Evolutionary conservation across 2,888 invertebrate species (phyloP), one percentile per base, ranked within the genome.

Genomic region (Drosophila rellima): DNA sequence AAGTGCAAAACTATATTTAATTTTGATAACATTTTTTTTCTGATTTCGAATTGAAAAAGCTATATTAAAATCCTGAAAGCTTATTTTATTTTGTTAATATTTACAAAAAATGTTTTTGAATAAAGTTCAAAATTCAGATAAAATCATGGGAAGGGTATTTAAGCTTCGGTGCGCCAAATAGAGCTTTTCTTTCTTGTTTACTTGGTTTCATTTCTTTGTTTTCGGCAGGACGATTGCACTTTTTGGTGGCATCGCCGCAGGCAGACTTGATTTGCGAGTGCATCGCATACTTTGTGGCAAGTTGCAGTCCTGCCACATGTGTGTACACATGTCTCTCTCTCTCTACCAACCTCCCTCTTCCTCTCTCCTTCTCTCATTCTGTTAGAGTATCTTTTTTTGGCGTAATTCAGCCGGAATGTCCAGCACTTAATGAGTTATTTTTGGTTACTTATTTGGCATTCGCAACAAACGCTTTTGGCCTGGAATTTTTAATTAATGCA

Each of bases 181-280:
- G 6, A 10, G 10, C 15, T 13, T 17, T 13, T 40, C 6, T 37
- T 11, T 33, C 17, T 18, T 56, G 33, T 26, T 17, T 60, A 48
- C 60, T 55, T 67, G 44, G 44, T 47, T 52, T 56, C 50, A 47
- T 45, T 20, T 29, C 18, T 50, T 65, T 65, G 37, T 51, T 67
- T 65, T 51, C 17, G 45, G 33, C 33, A 48, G 70, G 68, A 42
- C 69, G 39, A 84, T 78, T 90, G 90, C 90, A 89, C 72, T 88
- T 84, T 80, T 79, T 75, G 52, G 78, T 69, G 75, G 65, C 64
- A 66, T 84, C 76, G 88, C 91, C 91, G 84, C 80, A 88, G 88
- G 84, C 80, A 82, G 87, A 85, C 90, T 88, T 90, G 90, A 91
- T 92, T 92, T 91, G 89, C 86, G 90, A 89, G 88, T 91, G 91